Conservation (phyloP, 2,113 vertebrate genomes). For the Sinocyclocheilus rhinocerous region DNA sequence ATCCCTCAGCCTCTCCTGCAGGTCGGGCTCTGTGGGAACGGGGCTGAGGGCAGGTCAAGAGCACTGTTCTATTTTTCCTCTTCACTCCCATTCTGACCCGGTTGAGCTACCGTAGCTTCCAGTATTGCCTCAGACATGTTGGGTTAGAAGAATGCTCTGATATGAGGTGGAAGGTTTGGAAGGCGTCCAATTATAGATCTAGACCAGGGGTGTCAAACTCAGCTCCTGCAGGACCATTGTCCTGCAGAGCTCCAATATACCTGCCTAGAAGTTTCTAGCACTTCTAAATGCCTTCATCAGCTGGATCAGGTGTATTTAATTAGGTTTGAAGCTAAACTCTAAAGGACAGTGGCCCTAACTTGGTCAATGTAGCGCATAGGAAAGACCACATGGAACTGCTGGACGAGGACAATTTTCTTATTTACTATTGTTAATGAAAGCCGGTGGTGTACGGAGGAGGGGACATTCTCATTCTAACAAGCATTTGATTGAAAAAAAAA, state of each 20-base stretch:
- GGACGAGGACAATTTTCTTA: background rate
- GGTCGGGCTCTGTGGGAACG: slow-evolving; percentile 42
- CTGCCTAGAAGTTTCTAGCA: background rate
- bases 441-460: background rate
- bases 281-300: background rate
- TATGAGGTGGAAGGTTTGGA: background rate
- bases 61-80: slow-evolving; percentile 54
- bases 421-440: background rate
- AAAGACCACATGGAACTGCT: background rate
- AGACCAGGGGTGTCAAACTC: background rate
- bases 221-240: background rate
- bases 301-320: background rate
- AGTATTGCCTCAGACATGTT: background rate
- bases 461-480: slow-evolving; percentile 4
- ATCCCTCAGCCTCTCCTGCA: slow-evolving; percentile 44
- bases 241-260: background rate
- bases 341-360: no score
- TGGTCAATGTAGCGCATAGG: background rate
- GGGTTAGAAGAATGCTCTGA: background rate
- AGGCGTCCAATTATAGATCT: background rate
- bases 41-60: slow-evolving; percentile 57
- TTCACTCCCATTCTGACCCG: slow-evolving; percentile 35
- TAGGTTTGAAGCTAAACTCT: no score
- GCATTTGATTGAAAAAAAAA: background rate
- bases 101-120: slow-evolving; percentile 22